Conservation (phyloP, 2,113 vertebrate genomes). For the Copsychus sechellarum region DNA sequence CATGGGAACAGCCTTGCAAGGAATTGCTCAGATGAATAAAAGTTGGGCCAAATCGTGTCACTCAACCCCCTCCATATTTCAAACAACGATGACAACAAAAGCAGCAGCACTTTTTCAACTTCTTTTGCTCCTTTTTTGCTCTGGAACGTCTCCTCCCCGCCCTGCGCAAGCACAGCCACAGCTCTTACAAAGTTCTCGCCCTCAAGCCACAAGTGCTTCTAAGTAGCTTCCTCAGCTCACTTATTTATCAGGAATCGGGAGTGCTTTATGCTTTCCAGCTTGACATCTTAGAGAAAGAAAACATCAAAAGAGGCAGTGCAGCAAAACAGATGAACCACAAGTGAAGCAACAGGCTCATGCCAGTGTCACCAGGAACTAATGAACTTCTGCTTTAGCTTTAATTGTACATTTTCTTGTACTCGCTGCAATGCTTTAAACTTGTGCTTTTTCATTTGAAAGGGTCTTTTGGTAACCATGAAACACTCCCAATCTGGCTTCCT, state of each 20-base stretch:
- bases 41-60: background rate
- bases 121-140: constrained; percentile 68
- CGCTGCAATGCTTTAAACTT: constrained; percentile 14
- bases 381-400: background rate
- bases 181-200: constrained; percentile 41
- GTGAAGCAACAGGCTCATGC: constrained; percentile 27
- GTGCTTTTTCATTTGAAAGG: background rate
- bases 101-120: background rate
- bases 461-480: constrained; percentile 68
- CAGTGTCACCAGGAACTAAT: background rate
- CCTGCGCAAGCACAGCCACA: constrained; percentile 53
- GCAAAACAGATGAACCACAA: constrained; percentile 39
- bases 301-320: constrained; percentile 36
- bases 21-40: background rate
- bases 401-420: background rate
- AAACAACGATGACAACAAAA: background rate
- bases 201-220: constrained; percentile 71
- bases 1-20: background rate
- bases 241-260: constrained; percentile 55
- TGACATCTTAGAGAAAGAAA: constrained; percentile 53
- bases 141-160: constrained; percentile 12
- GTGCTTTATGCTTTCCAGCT: constrained; percentile 71
- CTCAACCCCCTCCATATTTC: constrained; percentile 4
- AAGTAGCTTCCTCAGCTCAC: constrained; percentile 55
- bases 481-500: constrained; percentile 57